Percentiles rank a stretch among this genome's conserved stretches.
phyloP scores from a whole-genome alignment of 53 echinoderm and acorn worm genomes.

The Henricia sp. region DNA sequence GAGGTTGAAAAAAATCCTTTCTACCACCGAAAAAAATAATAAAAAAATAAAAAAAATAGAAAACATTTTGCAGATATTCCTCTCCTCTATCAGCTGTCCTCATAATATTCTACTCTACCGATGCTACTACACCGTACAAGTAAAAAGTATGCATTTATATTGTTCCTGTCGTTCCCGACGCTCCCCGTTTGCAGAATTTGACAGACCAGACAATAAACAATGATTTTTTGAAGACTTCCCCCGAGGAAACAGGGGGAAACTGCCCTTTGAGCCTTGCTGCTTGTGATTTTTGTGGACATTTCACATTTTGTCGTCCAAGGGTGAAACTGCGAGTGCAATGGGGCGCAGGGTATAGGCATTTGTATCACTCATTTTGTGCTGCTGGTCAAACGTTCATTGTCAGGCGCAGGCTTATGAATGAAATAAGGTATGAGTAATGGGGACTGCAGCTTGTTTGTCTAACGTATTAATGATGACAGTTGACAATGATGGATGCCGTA shows the following conservation, averaged over 20 bases:
- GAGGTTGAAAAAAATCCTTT: too few species aligned
- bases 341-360: background rate
- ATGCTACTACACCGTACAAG: too few species aligned
- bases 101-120: too few species aligned
- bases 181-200: background rate
- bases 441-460: slow-evolving; percentile 13
- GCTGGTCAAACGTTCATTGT: background rate
- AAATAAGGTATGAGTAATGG: slow-evolving; percentile 24
- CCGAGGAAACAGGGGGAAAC: background rate
- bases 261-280: slow-evolving; percentile 1
- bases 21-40: too few species aligned
- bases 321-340: background rate
- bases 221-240: slow-evolving; percentile 14
- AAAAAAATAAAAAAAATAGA: too few species aligned
- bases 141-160: too few species aligned
- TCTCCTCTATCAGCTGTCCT: too few species aligned
- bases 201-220: slow-evolving; percentile 21
- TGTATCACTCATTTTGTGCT: slow-evolving; percentile 43
- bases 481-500: slow-evolving; percentile 12
- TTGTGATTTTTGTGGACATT: background rate
- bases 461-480: slow-evolving; percentile 49
- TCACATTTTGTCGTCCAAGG: background rate
- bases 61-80: too few species aligned
- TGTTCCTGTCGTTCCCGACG: background rate
- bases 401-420: slow-evolving; percentile 18